These are phyloP conservation scores for Tenthredo livida DNA, from an alignment of 2,888 invertebrate species.

Conservation along the genomic window DNA sequence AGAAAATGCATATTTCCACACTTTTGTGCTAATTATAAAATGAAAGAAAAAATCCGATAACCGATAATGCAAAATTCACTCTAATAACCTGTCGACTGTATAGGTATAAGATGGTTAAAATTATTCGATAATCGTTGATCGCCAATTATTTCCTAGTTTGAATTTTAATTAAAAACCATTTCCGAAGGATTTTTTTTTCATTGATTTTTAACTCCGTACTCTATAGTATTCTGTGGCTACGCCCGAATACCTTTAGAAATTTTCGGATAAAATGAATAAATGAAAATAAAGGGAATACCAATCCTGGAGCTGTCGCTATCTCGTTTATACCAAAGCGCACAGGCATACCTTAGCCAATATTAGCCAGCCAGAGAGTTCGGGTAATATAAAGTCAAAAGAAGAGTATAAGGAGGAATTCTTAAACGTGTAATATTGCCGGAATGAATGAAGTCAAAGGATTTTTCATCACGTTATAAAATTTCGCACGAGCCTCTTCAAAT, in stretches of 20 bases:
- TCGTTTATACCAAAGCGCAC: not conserved
- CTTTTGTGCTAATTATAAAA: not conserved
- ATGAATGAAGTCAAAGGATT: constrained; percentile 18
- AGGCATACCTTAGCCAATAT: constrained; percentile 24
- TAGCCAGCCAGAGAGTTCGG: not conserved
- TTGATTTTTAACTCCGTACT: not conserved
- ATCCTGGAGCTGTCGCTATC: not conserved
- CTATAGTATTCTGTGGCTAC: not conserved
- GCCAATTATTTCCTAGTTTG: not conserved
- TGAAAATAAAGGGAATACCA: not conserved
- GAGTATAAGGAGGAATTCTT: not conserved
- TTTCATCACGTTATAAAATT: constrained; percentile 14
- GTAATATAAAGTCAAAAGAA: not conserved
- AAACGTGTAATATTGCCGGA: constrained; percentile 17
- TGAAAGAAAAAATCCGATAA: not conserved
- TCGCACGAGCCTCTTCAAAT: not conserved
- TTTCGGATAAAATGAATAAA: not conserved
- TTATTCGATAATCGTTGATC: constrained; percentile 1
- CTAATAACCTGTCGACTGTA: not conserved
- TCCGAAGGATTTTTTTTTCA: not conserved
- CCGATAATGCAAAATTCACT: not conserved
- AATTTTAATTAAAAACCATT: not conserved
- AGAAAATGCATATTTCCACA: not conserved
- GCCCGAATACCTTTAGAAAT: not conserved
- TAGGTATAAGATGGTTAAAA: not conserved